A percentile compares a stretch with the other conserved stretches of the same genome.
phyloP scores from a whole-genome alignment of 2,888 invertebrate genomes.

The Tanypteryx hageni region DNA sequence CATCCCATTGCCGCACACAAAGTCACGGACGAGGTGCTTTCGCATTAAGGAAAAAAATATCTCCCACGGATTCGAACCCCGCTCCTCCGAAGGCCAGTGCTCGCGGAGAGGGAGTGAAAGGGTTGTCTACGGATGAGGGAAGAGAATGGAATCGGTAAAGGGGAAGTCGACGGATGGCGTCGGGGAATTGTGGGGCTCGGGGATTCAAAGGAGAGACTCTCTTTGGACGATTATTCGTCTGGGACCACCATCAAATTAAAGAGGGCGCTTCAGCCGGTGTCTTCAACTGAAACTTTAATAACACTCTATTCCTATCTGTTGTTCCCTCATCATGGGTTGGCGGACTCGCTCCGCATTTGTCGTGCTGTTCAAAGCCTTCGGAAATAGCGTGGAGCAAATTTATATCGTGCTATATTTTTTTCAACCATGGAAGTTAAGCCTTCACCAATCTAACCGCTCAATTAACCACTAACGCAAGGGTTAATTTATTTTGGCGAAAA shows the following conservation, averaged over 20 bases:
- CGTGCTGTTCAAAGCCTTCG: too few relatives aligned
- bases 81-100: background rate
- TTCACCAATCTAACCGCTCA: background rate
- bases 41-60: background rate
- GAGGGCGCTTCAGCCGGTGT: too few relatives aligned
- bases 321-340: too few relatives aligned
- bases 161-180: background rate
- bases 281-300: too few relatives aligned
- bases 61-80: constrained; percentile 13
- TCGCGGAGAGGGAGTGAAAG: background rate
- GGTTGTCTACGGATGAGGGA: background rate
- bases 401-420: too few relatives aligned
- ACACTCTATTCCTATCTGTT: too few relatives aligned
- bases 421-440: background rate
- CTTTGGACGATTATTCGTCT: too few relatives aligned
- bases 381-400: too few relatives aligned
- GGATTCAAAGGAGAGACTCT: too few relatives aligned
- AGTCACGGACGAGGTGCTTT: background rate
- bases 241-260: too few relatives aligned
- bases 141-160: background rate
- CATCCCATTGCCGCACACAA: background rate
- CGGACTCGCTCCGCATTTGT: too few relatives aligned
- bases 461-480: background rate
- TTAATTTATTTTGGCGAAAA: background rate
- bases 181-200: background rate